Evolutionary conservation across 2,797 vertebrate genomes (phyloP).

Genomic region (Euthynnus affinis): DNA sequence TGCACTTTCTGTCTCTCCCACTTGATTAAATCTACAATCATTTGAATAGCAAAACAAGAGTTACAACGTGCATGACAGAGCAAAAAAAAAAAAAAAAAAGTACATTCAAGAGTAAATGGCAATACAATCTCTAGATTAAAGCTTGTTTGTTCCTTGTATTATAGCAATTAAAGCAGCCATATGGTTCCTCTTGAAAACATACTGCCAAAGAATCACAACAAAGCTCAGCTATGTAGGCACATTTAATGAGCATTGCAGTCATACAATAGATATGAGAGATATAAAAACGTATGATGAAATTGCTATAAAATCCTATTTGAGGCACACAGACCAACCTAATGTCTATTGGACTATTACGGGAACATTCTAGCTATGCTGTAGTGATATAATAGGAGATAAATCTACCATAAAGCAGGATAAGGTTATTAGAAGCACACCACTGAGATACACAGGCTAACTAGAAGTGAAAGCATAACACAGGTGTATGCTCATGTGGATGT

Average conservation of each 20-base stretch:
- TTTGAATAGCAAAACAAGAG: too few species aligned
- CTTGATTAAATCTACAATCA: neutral
- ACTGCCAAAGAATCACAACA: neutral
- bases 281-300: neutral
- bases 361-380: neutral
- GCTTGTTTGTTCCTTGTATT: neutral
- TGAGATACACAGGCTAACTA: neutral
- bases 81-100: neutral
- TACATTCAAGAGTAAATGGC: too few species aligned
- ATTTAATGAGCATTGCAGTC: neutral
- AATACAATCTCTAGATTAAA: neutral
- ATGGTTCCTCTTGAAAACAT: neutral
- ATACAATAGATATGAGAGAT: neutral
- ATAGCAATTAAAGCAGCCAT: constrained; percentile 1
- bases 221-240: neutral
- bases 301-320: neutral
- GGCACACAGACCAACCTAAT: neutral
- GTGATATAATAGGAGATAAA: neutral
- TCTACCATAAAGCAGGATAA: neutral
- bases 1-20: neutral
- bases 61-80: neutral
- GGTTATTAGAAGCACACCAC: neutral
- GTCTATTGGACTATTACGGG: neutral
- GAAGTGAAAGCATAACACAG: neutral
- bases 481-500: neutral